Evolutionary conservation across 2,797 vertebrate species (phyloP).

Genomic region (Artibeus jamaicensis): DNA sequence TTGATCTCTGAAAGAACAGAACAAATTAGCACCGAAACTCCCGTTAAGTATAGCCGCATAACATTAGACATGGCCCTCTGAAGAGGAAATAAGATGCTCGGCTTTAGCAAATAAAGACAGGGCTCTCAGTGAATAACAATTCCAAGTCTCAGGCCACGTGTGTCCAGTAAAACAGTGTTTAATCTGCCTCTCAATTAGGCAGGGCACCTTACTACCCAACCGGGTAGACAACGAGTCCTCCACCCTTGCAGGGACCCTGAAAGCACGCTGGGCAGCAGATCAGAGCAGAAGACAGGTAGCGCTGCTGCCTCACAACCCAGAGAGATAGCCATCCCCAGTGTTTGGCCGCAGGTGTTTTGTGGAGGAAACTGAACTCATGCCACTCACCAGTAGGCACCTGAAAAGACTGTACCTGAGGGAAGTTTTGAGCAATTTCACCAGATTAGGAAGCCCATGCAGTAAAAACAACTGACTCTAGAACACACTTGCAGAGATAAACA

Average conservation of each 20-base stretch:
- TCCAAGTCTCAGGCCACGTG: neutral
- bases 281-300: neutral
- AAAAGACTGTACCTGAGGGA: neutral
- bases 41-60: neutral
- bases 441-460: neutral
- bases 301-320: accelerated
- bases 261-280: neutral
- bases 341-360: accelerated
- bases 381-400: neutral
- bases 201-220: neutral
- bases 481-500: neutral
- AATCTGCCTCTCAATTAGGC: neutral
- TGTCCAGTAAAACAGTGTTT: neutral
- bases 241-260: neutral
- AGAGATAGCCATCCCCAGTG: neutral
- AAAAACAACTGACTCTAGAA: neutral
- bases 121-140: neutral
- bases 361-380: neutral
- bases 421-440: neutral
- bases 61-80: neutral
- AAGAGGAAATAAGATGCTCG: neutral
- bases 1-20: neutral
- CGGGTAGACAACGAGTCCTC: neutral
- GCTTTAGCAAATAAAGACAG: neutral
- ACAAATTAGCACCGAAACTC: neutral